Evolutionary conservation across 2,888 invertebrate genomes (phyloP).

Genomic region (Drosophila acutilabella): DNA sequence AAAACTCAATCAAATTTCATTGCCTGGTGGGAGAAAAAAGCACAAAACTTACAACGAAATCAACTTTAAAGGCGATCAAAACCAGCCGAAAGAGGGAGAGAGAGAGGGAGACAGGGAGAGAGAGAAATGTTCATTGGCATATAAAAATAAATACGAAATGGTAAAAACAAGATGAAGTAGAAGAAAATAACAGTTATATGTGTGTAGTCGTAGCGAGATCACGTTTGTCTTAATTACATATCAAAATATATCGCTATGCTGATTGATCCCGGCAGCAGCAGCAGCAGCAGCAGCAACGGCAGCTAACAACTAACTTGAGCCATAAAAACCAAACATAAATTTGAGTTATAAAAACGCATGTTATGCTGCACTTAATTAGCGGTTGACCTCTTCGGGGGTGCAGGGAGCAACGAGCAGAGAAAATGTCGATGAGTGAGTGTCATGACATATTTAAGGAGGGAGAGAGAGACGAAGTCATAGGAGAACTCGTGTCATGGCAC

Average conservation of each 20-base stretch:
- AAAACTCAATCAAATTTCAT: constrained; percentile 75
- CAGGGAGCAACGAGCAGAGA: constrained; percentile 2
- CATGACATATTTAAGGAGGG: constrained; percentile 40
- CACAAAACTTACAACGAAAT: constrained; percentile 53
- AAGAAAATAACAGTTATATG: constrained; percentile 49
- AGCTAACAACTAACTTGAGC: constrained; percentile 32
- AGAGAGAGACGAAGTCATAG: neutral
- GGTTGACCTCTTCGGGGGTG: constrained; percentile 52
- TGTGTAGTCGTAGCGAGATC: constrained; percentile 27
- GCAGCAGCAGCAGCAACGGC: constrained; percentile 37
- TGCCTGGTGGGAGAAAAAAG: constrained; percentile 35
- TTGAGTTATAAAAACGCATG: constrained; percentile 80
- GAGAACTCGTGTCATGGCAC: constrained; percentile 47
- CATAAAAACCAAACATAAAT: constrained; percentile 78
- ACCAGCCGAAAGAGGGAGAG: constrained; percentile 11
- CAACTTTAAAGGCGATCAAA: constrained; percentile 51
- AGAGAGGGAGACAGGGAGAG: neutral
- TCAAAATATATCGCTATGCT: constrained; percentile 76
- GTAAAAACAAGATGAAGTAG: neutral
- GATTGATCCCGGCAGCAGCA: constrained; percentile 68
- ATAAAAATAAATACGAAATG: constrained; percentile 38
- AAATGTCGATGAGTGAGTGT: constrained; percentile 47
- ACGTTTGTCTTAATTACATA: constrained; percentile 79
- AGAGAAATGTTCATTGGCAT: constrained; percentile 40
- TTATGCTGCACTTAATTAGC: constrained; percentile 79